These are phyloP conservation scores for Leptinotarsa texana DNA, from an alignment of 1,140 invertebrate species.

Conservation along the genomic window DNA sequence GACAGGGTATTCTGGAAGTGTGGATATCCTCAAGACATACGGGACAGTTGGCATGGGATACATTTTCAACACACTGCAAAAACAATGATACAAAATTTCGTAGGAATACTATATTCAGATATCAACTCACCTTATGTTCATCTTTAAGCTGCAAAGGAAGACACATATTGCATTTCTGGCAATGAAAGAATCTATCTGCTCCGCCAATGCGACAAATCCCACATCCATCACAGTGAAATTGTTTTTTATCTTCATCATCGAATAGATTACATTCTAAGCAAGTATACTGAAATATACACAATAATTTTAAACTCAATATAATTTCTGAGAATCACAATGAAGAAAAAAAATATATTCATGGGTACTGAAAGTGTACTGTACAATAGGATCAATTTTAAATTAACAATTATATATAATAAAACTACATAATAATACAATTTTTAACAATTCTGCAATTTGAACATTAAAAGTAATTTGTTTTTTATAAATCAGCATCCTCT, in stretches of 20 bases:
- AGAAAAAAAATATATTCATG: too few relatives aligned
- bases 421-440: too few relatives aligned
- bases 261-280: constrained; percentile 87
- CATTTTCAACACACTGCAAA: constrained; percentile 82
- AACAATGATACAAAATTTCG: not conserved
- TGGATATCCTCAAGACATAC: constrained; percentile 88
- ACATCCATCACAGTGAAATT: constrained; percentile 88
- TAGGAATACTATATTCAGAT: constrained; percentile 7
- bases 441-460: too few relatives aligned
- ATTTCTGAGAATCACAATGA: too few relatives aligned
- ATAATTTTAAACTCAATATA: not conserved
- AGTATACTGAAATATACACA: constrained; percentile 69
- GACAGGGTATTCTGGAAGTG: constrained; percentile 82
- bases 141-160: constrained; percentile 76
- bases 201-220: constrained; percentile 87
- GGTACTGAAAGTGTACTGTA: too few relatives aligned
- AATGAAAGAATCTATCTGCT: constrained; percentile 84
- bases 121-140: constrained; percentile 72
- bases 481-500: too few relatives aligned
- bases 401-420: too few relatives aligned
- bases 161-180: constrained; percentile 85
- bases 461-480: too few relatives aligned
- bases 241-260: constrained; percentile 84
- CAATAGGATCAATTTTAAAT: too few relatives aligned
- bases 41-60: constrained; percentile 82